Conservation (phyloP, 2,113 vertebrate species). For the Caloenas nicobarica region DNA sequence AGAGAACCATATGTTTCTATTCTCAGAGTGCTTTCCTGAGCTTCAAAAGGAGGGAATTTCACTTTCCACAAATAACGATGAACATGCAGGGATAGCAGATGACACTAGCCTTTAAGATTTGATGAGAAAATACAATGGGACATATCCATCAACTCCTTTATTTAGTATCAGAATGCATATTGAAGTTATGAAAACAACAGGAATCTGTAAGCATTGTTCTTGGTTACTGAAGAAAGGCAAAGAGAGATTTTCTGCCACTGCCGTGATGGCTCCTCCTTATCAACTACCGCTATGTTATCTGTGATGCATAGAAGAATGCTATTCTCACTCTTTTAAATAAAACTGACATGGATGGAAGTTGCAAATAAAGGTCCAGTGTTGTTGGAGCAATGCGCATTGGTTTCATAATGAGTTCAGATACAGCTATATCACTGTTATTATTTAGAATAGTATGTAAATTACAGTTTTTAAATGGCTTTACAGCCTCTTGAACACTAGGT, state of each 20-base stretch:
- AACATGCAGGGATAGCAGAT: background rate
- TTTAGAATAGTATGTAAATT: background rate
- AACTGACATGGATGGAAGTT: background rate
- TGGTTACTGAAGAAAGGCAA: background rate
- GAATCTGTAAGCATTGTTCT: background rate
- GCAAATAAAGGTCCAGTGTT: background rate
- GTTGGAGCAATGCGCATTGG: background rate
- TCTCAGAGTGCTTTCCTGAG: background rate
- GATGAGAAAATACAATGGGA: background rate
- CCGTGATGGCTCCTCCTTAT: background rate
- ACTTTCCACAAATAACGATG: background rate
- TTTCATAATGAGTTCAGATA: no score
- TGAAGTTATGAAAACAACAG: background rate
- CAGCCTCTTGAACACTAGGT: background rate
- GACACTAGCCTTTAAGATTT: background rate
- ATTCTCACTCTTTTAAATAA: background rate
- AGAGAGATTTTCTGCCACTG: background rate
- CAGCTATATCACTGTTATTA: no score
- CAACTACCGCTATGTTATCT: background rate
- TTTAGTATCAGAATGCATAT: background rate
- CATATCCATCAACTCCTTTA: background rate
- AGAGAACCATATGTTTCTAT: background rate
- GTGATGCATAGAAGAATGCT: background rate
- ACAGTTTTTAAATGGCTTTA: background rate
- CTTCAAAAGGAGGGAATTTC: background rate